Evolutionary conservation across 1,140 invertebrate species (phyloP).

Genomic region (Eupeodes corollae): DNA sequence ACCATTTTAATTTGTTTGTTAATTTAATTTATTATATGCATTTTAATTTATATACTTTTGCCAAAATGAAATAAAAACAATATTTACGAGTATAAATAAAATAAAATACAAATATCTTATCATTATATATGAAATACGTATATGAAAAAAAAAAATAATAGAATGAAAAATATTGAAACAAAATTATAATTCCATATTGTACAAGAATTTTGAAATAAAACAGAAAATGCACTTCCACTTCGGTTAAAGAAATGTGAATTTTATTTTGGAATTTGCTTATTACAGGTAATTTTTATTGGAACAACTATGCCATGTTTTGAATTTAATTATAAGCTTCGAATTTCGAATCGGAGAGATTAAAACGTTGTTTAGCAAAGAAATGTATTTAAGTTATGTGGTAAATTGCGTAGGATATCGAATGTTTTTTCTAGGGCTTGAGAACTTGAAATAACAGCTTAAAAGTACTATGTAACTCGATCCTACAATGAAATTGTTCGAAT

Average conservation of each 20-base stretch:
- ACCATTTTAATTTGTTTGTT: neutral
- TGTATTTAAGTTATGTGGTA: too few species aligned
- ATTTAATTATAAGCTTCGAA: too few species aligned
- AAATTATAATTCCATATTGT: neutral
- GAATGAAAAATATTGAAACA: neutral
- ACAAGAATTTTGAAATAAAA: neutral
- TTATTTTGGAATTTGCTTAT: conserved; percentile 1
- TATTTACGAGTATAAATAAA: neutral
- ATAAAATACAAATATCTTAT: neutral
- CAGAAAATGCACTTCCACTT: conserved; percentile 1
- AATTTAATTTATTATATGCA: neutral
- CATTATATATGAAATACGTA: neutral
- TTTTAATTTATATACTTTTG: neutral
- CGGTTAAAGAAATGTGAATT: neutral
- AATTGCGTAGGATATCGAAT: too few species aligned
- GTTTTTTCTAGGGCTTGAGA: too few species aligned
- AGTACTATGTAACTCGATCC: too few species aligned
- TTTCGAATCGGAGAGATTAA: too few species aligned
- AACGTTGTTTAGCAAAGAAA: too few species aligned
- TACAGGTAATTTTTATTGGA: too few species aligned
- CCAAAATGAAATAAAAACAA: neutral
- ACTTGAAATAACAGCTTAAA: too few species aligned
- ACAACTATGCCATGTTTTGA: too few species aligned
- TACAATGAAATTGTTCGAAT: too few species aligned
- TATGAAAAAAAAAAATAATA: neutral